Percentiles rank a stretch among this genome's conserved stretches.
Evolutionary conservation across 2,113 vertebrate species (phyloP).

Genomic region (Hemibates koningsi): DNA sequence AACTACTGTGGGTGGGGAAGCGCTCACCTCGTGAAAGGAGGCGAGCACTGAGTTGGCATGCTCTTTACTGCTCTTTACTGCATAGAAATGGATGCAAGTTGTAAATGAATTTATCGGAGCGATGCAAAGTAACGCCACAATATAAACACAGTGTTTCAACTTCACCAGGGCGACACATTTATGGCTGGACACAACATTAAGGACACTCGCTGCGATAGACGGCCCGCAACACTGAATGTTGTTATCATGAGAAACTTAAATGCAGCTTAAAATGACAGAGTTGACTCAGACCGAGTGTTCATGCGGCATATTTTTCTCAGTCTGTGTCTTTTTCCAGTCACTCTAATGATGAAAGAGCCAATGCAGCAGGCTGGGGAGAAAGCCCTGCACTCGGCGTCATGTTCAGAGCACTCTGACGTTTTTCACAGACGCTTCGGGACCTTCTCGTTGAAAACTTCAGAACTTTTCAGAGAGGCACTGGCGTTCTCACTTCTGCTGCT

Average conservation of each 20-base stretch:
- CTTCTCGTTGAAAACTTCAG: background rate
- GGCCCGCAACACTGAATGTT: rapidly evolving
- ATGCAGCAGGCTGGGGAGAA: background rate
- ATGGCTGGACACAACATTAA: background rate
- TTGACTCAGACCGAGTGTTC: background rate
- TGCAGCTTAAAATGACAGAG: background rate
- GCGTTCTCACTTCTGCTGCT: background rate
- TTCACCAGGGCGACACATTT: rapidly evolving
- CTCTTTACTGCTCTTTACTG: background rate
- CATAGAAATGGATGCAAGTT: background rate
- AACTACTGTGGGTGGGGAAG: background rate
- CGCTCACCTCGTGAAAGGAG: background rate
- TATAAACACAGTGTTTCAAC: background rate
- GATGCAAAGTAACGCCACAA: background rate
- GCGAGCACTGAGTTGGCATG: background rate
- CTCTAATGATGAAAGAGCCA: background rate
- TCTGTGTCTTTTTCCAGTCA: background rate
- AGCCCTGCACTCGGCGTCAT: background rate
- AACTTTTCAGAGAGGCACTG: background rate
- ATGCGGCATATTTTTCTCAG: rapidly evolving
- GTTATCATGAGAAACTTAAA: background rate
- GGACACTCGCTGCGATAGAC: background rate
- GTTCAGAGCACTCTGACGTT: background rate
- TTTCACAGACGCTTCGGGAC: background rate
- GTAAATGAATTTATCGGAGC: background rate